Percentiles rank a stretch among this genome's conserved stretches.
phyloP scores from a whole-genome alignment of 2,797 vertebrate species.

The Gadopsis bispinosus region DNA sequence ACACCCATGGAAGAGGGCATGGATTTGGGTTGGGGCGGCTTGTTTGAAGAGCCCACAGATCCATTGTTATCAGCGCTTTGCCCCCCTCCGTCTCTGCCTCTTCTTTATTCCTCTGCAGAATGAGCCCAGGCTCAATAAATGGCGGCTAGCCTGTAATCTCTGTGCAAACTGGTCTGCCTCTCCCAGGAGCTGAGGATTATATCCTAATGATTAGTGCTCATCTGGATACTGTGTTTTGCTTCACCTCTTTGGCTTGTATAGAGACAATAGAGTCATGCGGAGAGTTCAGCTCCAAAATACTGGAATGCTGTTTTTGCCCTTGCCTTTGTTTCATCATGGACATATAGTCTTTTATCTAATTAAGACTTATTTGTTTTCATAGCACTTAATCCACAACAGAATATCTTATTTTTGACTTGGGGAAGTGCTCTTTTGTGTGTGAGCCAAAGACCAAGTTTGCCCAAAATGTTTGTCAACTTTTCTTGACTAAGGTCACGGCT shows the following conservation, averaged over 20 bases:
- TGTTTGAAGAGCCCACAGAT: constrained; percentile 86
- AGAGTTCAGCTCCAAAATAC: constrained; percentile 70
- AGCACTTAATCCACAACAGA: constrained; percentile 50
- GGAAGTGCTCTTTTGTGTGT: constrained; percentile 15
- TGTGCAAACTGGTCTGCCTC: constrained; percentile 83
- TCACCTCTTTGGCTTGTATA: constrained; percentile 79
- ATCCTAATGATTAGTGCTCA: constrained; percentile 86
- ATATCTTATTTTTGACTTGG: constrained; percentile 25
- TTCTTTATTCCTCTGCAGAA: constrained; percentile 84
- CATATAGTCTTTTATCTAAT: constrained; percentile 62
- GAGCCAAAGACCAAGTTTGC: constrained; percentile 61
- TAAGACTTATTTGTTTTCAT: constrained; percentile 52
- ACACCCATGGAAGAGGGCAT: constrained; percentile 85
- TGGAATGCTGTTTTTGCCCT: constrained; percentile 74
- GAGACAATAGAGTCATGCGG: constrained; percentile 75
- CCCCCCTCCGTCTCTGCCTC: constrained; percentile 77
- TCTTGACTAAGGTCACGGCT: constrained; percentile 72
- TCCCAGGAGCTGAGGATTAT: constrained; percentile 86
- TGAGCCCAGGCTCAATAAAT: constrained; percentile 84
- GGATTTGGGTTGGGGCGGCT: constrained; percentile 82
- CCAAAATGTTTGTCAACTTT: constrained; percentile 71
- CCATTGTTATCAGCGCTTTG: constrained; percentile 85
- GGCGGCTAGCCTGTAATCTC: constrained; percentile 83
- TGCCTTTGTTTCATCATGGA: constrained; percentile 72
- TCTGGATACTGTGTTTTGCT: constrained; percentile 85